Conservation (phyloP, 2,113 vertebrate genomes). For the Tenrec ecaudatus region DNA sequence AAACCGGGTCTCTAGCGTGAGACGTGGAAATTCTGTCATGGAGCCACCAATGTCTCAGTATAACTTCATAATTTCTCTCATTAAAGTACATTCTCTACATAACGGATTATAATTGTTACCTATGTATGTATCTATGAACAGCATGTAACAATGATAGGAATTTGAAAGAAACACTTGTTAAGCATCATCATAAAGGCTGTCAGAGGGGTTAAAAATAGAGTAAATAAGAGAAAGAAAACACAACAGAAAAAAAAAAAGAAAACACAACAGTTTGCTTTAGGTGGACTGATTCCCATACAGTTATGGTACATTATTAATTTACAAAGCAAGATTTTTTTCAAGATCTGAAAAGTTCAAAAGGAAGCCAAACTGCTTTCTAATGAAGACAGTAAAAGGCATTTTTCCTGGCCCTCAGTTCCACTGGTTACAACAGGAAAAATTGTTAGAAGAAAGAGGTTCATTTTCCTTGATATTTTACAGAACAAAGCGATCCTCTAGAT, state of each 20-base stretch:
- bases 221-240: constrained; percentile 2
- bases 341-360: constrained; percentile 41
- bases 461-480: background rate
- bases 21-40: background rate
- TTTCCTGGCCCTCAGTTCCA: constrained; percentile 35
- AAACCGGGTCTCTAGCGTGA: background rate
- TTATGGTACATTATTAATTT: constrained; percentile 37
- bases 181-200: constrained; percentile 48
- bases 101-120: constrained; percentile 4
- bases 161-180: constrained; percentile 67
- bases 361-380: background rate
- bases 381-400: constrained; percentile 32
- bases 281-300: background rate
- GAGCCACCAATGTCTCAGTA: background rate
- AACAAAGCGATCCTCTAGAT: constrained; percentile 64
- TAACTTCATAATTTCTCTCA: constrained; percentile 34
- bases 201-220: background rate
- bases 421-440: constrained; percentile 26
- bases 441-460: constrained; percentile 40
- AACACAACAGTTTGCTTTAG: background rate
- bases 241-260: background rate
- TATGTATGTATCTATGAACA: constrained; percentile 33
- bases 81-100: background rate
- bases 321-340: constrained; percentile 17
- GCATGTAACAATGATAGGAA: constrained; percentile 30